Evolutionary conservation across 2,888 invertebrate genomes (phyloP).

Genomic region (Diarsia brunnea): DNA sequence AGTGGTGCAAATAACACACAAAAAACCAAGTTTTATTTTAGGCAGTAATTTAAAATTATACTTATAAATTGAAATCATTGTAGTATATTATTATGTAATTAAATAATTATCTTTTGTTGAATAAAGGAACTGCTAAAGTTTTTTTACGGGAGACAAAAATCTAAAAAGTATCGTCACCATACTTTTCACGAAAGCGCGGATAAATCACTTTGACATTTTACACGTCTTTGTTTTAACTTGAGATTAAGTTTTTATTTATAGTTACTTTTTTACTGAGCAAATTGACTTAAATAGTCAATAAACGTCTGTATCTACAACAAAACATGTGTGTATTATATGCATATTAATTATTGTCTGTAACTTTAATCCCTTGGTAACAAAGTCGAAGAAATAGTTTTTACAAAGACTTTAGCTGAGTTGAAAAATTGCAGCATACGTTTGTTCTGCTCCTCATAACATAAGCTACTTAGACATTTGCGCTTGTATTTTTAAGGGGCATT

Average conservation of each 20-base stretch:
- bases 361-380: constrained; percentile 40
- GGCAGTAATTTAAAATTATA: background rate
- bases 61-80: background rate
- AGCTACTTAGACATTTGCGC: background rate
- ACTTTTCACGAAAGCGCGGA: constrained; percentile 62
- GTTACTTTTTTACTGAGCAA: constrained; percentile 53
- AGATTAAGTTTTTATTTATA: constrained; percentile 63
- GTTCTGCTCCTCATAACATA: background rate
- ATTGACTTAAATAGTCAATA: constrained; percentile 60
- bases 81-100: background rate
- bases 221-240: constrained; percentile 67
- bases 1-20: background rate
- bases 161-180: constrained; percentile 54
- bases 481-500: constrained; percentile 23
- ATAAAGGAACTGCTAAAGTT: background rate
- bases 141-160: background rate
- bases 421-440: constrained; percentile 17
- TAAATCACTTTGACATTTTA: constrained; percentile 76
- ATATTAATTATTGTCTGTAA: constrained; percentile 46
- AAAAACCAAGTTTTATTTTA: background rate
- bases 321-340: constrained; percentile 46
- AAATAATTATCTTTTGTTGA: background rate
- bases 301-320: constrained; percentile 42
- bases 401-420: constrained; percentile 2
- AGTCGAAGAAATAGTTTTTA: constrained; percentile 16